These are phyloP conservation scores for Troides aeacus DNA, from an alignment of 2,888 invertebrate species.

Conservation along the genomic window DNA sequence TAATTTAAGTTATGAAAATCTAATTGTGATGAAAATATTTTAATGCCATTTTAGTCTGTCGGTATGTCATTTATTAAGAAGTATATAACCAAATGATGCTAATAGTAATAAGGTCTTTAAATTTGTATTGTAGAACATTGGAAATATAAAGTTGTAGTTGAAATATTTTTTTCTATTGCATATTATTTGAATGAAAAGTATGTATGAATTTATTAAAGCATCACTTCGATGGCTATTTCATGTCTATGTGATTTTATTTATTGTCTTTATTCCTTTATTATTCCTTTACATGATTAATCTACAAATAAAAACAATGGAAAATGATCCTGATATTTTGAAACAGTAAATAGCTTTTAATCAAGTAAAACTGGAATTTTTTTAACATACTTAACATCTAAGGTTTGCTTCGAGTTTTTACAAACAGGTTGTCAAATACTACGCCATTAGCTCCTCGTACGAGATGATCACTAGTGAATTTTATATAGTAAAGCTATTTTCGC, in stretches of 20 bases:
- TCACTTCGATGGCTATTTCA: slow-evolving; percentile 66
- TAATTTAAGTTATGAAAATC: slow-evolving; percentile 56
- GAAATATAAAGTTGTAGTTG: slow-evolving; percentile 60
- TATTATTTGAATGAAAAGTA: slow-evolving; percentile 69
- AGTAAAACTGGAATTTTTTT: too few relatives aligned
- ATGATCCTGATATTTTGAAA: too few relatives aligned
- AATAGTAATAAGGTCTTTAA: slow-evolving; percentile 73
- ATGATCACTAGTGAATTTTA: too few relatives aligned
- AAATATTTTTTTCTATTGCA: slow-evolving; percentile 72
- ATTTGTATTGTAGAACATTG: slow-evolving; percentile 57
- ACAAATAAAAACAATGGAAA: too few relatives aligned
- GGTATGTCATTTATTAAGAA: slow-evolving; percentile 68
- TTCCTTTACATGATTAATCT: too few relatives aligned
- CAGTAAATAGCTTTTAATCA: too few relatives aligned
- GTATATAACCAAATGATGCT: slow-evolving; percentile 78
- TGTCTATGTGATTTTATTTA: slow-evolving; percentile 32
- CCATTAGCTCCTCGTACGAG: too few relatives aligned
- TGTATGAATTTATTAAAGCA: slow-evolving; percentile 77
- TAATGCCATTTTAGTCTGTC: slow-evolving; percentile 76
- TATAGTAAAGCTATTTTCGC: too few relatives aligned
- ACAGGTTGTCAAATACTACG: too few relatives aligned
- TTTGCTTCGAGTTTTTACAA: too few relatives aligned
- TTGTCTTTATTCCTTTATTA: not conserved
- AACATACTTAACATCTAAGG: too few relatives aligned
- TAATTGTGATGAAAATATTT: slow-evolving; percentile 72